Conservation (phyloP, 2,888 invertebrate genomes). For the Eilema griseolum region DNA sequence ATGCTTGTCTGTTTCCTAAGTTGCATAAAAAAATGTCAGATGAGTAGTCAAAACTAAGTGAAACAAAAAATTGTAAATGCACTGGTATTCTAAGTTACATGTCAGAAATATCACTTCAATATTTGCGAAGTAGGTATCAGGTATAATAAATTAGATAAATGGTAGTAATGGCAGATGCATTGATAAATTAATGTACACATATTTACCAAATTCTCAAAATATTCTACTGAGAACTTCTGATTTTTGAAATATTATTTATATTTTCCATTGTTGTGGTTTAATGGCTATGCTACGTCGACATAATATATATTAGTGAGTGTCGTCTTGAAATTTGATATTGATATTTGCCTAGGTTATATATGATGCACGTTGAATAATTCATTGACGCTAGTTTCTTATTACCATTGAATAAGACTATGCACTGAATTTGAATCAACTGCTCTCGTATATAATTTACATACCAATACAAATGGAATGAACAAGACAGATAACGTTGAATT, state of each 20-base stretch:
- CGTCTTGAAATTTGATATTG: slow-evolving; percentile 32
- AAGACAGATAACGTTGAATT: not conserved
- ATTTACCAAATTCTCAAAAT: no score
- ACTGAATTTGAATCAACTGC: slow-evolving; percentile 41
- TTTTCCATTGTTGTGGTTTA: slow-evolving; percentile 28
- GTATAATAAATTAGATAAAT: no score
- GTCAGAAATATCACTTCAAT: no score
- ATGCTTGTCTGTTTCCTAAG: no score
- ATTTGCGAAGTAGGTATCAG: no score
- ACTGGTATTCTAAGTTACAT: no score
- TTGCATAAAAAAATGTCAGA: no score
- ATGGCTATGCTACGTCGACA: slow-evolving; percentile 45
- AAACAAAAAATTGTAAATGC: no score
- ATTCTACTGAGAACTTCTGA: slow-evolving; percentile 19
- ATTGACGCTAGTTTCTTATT: slow-evolving; percentile 42
- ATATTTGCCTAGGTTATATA: slow-evolving; percentile 40
- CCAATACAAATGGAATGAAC: slow-evolving; percentile 20
- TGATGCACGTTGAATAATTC: slow-evolving; percentile 47
- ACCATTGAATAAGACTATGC: slow-evolving; percentile 46
- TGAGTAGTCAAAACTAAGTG: not conserved
- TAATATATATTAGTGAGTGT: slow-evolving; percentile 30
- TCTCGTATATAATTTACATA: slow-evolving; percentile 26
- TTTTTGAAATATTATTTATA: slow-evolving; percentile 8
- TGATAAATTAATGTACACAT: no score
- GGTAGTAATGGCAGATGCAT: no score